Percentiles rank a stretch among this genome's conserved stretches.
These are phyloP conservation scores for Rhipidura dahli DNA, from an alignment of 2,113 vertebrate genomes.

Conservation along the genomic window DNA sequence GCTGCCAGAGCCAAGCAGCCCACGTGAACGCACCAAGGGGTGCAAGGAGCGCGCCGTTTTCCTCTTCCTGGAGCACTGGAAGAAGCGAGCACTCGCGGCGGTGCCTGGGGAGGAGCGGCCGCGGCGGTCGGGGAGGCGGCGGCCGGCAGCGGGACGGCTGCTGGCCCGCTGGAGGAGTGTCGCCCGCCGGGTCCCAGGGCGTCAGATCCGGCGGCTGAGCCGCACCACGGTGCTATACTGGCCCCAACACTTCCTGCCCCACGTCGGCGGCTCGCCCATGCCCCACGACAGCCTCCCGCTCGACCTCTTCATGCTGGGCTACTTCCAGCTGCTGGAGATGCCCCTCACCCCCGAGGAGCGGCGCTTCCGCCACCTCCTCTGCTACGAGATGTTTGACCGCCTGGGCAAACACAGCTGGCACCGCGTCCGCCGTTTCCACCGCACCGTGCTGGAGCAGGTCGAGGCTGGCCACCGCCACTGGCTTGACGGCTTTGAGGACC, in stretches of 20 bases:
- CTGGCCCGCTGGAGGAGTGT: constrained; percentile 89
- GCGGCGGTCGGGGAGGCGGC: not conserved
- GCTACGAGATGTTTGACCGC: constrained; percentile 97
- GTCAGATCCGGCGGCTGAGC: constrained; percentile 79
- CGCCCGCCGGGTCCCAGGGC: constrained; percentile 82
- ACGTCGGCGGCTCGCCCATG: constrained; percentile 78
- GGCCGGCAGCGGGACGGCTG: constrained; percentile 77
- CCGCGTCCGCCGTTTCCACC: constrained; percentile 88
- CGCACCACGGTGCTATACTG: constrained; percentile 85
- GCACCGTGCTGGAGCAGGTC: constrained; percentile 83
- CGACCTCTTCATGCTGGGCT: constrained; percentile 98
- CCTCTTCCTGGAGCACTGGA: constrained; percentile 94
- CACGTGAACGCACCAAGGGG: constrained; percentile 81
- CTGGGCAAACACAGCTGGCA: constrained; percentile 91
- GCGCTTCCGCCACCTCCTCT: constrained; percentile 93
- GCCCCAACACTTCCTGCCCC: constrained; percentile 94
- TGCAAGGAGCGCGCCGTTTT: constrained; percentile 89
- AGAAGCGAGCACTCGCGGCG: constrained; percentile 81
- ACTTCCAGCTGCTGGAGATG: constrained; percentile 98
- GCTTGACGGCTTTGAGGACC: constrained; percentile 90
- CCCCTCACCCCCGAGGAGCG: constrained; percentile 87
- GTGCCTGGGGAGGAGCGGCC: not conserved
- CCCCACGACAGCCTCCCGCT: constrained; percentile 87
- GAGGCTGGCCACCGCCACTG: constrained; percentile 84
- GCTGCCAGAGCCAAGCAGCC: constrained; percentile 77